Base-by-base conservation (phyloP, 2,888 invertebrate genomes). In the Scaptomyza polygonia region DNA sequence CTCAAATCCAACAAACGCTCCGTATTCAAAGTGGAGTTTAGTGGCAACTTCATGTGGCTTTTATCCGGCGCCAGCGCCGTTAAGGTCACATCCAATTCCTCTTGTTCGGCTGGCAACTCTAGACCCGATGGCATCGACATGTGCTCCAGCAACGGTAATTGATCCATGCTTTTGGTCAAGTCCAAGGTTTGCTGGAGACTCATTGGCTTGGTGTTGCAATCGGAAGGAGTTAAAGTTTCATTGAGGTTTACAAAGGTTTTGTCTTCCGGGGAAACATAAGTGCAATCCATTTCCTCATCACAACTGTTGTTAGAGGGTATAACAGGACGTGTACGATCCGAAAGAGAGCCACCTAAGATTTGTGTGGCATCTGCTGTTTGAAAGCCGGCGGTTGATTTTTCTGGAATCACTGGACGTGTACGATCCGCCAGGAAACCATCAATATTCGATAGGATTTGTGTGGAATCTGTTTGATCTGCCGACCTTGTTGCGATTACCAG, bases 1-100 rank as follows among this genome's bases (percentile, higher is more conserved):
- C 74, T 88, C 3, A 90, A 53, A 62, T 91, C 91, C 32, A 91
- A 58, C 45, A 91, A 55, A 2, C 86, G 86, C 51, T 90, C 90
- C 2, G 87, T 89, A 54, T 91, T 89, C 59, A 90, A 77, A 0
- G 91, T 91, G 0, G 91, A 91, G 45, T 90, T 91, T 3, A 92
- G 76, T 0, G 89, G 86, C 64, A 91, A 70, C 62, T 90, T 91
- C 91, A 91, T 89, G 54, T 80, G 81, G 9, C 77, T 47, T 67
- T 90, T 91, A 45, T 89, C 83, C 2, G 90, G 89, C 43, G 85
- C 72, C 73, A 87, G 54, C 36, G 77, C 77, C 12, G 69, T 82
- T 51, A 90, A 54, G 14, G 90, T 88, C 1, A 79, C 79, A 66
- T 91, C 87, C 68, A 90, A 47, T 36, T 45, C 69, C n/a, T 67